These are phyloP conservation scores for Dunckerocampus dactyliophorus DNA, from an alignment of 2,113 vertebrate species.

Conservation along the genomic window DNA sequence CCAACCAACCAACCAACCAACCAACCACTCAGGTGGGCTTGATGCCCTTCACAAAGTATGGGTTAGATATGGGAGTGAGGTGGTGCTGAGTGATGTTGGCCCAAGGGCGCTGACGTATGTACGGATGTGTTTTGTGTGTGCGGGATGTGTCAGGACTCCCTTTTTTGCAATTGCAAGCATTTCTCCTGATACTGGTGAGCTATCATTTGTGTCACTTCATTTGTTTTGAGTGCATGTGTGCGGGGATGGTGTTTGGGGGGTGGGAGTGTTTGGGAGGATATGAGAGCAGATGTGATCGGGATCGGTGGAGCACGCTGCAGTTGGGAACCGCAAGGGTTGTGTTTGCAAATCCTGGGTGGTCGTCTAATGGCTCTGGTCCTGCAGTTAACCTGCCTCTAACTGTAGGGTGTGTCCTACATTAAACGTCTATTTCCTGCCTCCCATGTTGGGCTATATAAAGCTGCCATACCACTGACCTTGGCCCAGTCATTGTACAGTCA, in stretches of 20 bases:
- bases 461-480: constrained; percentile 73
- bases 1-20: constrained; percentile 15
- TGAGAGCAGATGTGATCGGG: constrained; percentile 66
- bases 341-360: constrained; percentile 73
- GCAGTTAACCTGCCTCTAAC: constrained; percentile 75
- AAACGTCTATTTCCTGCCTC: constrained; percentile 75
- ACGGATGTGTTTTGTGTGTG: constrained; percentile 52
- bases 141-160: constrained; percentile 55
- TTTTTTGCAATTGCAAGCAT: constrained; percentile 66
- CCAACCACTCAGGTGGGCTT: constrained; percentile 54
- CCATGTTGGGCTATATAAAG: constrained; percentile 74
- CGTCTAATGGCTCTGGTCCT: constrained; percentile 72
- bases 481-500: constrained; percentile 71
- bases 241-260: constrained; percentile 23
- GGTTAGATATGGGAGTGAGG: constrained; percentile 61
- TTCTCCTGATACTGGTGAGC: constrained; percentile 65
- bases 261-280: constrained; percentile 55
- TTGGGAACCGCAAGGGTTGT: constrained; percentile 60
- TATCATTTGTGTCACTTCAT: constrained; percentile 70
- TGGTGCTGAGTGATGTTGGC: constrained; percentile 69
- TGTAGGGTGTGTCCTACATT: constrained; percentile 76
- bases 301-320: constrained; percentile 61
- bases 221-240: constrained; percentile 52
- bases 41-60: constrained; percentile 72
- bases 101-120: constrained; percentile 66